phyloP scores from a whole-genome alignment of 2,888 invertebrate species.

The Uloborus plumipes region DNA sequence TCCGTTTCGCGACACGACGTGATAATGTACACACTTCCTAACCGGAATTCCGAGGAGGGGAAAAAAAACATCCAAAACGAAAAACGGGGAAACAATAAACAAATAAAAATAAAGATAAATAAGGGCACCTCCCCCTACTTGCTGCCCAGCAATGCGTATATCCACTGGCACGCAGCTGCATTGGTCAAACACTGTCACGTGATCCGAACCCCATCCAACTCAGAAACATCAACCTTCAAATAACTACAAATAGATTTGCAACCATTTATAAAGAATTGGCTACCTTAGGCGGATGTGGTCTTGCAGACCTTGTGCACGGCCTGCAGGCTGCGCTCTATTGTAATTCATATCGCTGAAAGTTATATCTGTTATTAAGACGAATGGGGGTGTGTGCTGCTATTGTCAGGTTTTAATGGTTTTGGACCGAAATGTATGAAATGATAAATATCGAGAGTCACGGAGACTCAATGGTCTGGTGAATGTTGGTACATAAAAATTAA shows the following conservation, averaged over 20 bases:
- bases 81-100: constrained; percentile 7
- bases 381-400: background rate
- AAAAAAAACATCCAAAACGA: constrained; percentile 1
- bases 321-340: constrained; percentile 14
- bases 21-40: constrained; percentile 33
- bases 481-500: too few species aligned
- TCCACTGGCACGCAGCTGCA: constrained; percentile 28
- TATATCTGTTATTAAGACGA: too few species aligned
- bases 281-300: constrained; percentile 11
- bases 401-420: constrained; percentile 6
- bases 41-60: constrained; percentile 16
- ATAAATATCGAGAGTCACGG: constrained; percentile 19
- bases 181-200: too few species aligned
- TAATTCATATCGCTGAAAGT: too few species aligned
- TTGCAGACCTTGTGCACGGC: background rate
- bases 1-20: background rate
- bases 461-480: too few species aligned
- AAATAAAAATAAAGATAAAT: constrained; percentile 23
- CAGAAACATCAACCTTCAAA: too few species aligned
- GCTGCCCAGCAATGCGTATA: constrained; percentile 41
- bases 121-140: constrained; percentile 1
- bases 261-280: background rate
- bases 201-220: too few species aligned
- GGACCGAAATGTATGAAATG: constrained; percentile 1
- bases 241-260: too few species aligned